Evolutionary conservation across 2,113 vertebrate species (phyloP).

Genomic region (Ancistrus triradiatus): DNA sequence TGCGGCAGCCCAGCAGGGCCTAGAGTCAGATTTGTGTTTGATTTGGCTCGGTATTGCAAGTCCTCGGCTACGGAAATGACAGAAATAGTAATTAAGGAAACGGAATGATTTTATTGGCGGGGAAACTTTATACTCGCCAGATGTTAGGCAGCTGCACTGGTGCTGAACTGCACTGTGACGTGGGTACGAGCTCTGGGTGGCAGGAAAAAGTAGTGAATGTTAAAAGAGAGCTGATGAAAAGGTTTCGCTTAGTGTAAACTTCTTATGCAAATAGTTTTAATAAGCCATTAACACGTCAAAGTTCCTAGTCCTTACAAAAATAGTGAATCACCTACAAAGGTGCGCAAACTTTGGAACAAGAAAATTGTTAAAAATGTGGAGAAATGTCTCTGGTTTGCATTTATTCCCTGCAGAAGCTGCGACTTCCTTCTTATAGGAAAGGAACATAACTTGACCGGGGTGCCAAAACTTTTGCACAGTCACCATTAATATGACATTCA

Average conservation of each 20-base stretch:
- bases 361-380: no score
- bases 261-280: background rate
- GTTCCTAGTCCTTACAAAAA: no score
- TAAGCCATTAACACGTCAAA: no score
- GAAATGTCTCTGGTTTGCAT: no score
- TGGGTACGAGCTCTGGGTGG: slow-evolving; percentile 24
- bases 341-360: no score
- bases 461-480: no score
- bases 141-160: slow-evolving; percentile 77
- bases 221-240: slow-evolving; percentile 14
- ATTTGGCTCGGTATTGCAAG: slow-evolving; percentile 69
- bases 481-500: no score
- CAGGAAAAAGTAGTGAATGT: slow-evolving; percentile 8
- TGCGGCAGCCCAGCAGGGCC: slow-evolving; percentile 43
- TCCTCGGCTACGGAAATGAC: slow-evolving; percentile 77
- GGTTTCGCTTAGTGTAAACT: background rate
- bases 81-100: slow-evolving; percentile 83
- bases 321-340: no score
- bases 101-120: slow-evolving; percentile 77
- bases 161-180: background rate
- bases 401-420: no score
- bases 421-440: no score
- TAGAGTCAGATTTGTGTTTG: slow-evolving; percentile 61
- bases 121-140: slow-evolving; percentile 79
- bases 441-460: no score